phyloP scores from a whole-genome alignment of 2,797 vertebrate genomes.

The Anas flavirostris region DNA sequence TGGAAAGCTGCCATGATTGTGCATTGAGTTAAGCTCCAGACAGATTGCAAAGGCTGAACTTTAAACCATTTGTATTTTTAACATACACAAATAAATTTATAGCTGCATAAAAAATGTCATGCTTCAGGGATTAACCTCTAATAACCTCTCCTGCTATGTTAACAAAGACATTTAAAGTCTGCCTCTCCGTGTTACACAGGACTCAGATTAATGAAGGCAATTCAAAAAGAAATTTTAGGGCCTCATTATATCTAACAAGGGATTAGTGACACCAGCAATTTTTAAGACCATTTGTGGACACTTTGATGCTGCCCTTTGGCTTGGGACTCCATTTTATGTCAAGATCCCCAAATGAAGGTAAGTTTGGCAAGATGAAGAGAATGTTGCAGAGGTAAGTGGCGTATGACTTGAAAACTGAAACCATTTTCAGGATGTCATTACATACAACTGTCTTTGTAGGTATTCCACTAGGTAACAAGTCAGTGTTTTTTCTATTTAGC shows the following conservation, averaged over 20 bases:
- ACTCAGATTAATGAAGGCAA: constrained; percentile 63
- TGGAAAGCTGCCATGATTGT: constrained; percentile 59
- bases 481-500: not conserved
- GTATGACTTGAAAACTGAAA: not conserved
- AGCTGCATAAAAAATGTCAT: constrained; percentile 59
- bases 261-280: constrained; percentile 66
- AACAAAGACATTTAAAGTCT: constrained; percentile 67
- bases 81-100: constrained; percentile 67
- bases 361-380: not conserved
- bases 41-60: constrained; percentile 57
- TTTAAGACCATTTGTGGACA: constrained; percentile 55
- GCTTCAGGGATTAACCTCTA: constrained; percentile 69
- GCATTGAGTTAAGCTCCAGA: constrained; percentile 63
- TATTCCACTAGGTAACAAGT: not conserved
- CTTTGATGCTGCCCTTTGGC: constrained; percentile 44
- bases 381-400: not conserved
- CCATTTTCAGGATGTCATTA: not conserved
- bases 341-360: not conserved
- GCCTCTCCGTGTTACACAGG: constrained; percentile 54
- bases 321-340: constrained; percentile 19
- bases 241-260: constrained; percentile 71
- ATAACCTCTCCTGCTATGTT: constrained; percentile 58
- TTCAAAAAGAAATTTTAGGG: constrained; percentile 57
- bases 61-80: constrained; percentile 62
- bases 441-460: not conserved